Evolutionary conservation across 2,113 vertebrate species (phyloP), one percentile per base, ranked within the genome.

Genomic region (Hassar affinis): DNA sequence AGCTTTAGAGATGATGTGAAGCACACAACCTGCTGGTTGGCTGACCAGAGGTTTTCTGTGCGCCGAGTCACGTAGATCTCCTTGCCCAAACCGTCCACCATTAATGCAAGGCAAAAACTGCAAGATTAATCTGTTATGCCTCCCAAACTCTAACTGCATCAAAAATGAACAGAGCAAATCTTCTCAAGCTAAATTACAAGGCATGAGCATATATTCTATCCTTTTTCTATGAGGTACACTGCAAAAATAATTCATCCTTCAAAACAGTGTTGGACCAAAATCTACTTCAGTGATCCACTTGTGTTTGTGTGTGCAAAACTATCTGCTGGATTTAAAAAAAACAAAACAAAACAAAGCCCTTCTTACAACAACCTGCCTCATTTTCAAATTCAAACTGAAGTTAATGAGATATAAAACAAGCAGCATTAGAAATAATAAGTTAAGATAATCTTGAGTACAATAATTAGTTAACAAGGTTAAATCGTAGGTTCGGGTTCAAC

Each of bases 141-240:
- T 42, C 14, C 42, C 10, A 10, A 81, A 30, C 22, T 45, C 47
- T 45, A 14, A 59, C 7, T 33, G 49, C 30, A 18, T 75, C 52
- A 64, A 84, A 81, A 42, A 80, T 87, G 22, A 77, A 81, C 93
- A 96, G 94, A 97, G 95, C 95, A 96, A 97, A 96, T 92, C 95
- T 93, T 94, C 94, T 90, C 90, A 92, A 17, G n/a, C 72, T 86
- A 88, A 86, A 59, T 86, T 76, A 68, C 89, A 88, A 91, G 89
- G 85, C 27, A 66, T 88, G 86, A 89, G 78, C 85, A 75, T 84
- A 85, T 84, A 89, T 81, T 77, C 84, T 56, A n/a, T 92, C 90
- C 91, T 88, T 92, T 93, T 88, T 85, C 52, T 90, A 82, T 54
- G 79, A 77, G 47, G 80, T 80, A 84, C 80, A 81, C 72, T 75